Evolutionary conservation across 2,888 invertebrate genomes (phyloP), one percentile per base, ranked within the genome.

Genomic region (Sinhomidia bicolor): DNA sequence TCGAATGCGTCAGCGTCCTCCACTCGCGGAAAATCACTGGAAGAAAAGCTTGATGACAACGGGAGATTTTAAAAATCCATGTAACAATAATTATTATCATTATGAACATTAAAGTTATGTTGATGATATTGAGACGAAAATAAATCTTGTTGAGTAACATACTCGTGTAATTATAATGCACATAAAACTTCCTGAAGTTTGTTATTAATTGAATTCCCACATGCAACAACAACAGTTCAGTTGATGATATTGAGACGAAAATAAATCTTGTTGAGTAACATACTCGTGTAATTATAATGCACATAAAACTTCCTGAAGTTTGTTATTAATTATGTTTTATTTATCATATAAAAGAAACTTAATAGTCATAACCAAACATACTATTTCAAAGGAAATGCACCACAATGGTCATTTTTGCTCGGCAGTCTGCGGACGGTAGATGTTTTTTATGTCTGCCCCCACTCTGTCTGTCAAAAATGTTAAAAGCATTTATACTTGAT

Each of bases 131-230:
- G 12, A 36, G n/a, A 41, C 4, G 68, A 41, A 36, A 68, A 32
- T 51, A 76, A 76, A 51, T 74, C 23, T 74, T 47, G 26, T 10
- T 47, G 51, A 41, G 44, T 12, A 71, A 71, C 71, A 20, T 60
- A 7, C 12, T 17, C 26, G 10, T 36, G 17, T 17, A 17, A 32
- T 68, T 36, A 36, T 36, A 36, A 62, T 12, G 29, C 12, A 71
- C 41, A 4, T 36, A n/a, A 44, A 71, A 26, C n/a, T n/a, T n/a
- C n/a, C n/a, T n/a, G n/a, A n/a, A n/a, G n/a, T n/a, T n/a, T n/a
- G n/a, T n/a, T n/a, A n/a, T n/a, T n/a, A n/a, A n/a, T n/a, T n/a
- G n/a, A n/a, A n/a, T n/a, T n/a, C n/a, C n/a, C n/a, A n/a, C 26
- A 32, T 65, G 65, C 10, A 29, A 57, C 60, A 60, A 23, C 6